Percentiles rank a stretch among this genome's conserved stretches.
phyloP scores from a whole-genome alignment of 1,140 invertebrate species.

The Aplysia californica region DNA sequence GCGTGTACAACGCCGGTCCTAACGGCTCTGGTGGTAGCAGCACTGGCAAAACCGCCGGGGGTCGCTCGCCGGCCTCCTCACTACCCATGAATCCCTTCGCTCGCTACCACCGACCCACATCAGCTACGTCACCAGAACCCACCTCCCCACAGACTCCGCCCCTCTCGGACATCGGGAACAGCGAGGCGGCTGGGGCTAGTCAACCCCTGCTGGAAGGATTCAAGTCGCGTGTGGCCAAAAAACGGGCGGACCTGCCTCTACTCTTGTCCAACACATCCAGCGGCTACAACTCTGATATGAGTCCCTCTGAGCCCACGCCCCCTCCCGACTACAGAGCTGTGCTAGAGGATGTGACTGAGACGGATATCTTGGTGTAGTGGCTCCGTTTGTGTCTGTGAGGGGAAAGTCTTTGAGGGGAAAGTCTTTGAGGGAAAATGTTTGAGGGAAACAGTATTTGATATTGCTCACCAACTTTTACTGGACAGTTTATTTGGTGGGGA shows the following conservation, averaged over 20 bases:
- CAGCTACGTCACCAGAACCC: background rate
- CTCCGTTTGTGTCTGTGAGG: too few relatives aligned
- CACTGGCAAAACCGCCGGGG: too few relatives aligned
- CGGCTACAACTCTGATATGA: constrained; percentile 6
- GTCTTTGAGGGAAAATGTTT: too few relatives aligned
- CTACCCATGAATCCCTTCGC: background rate
- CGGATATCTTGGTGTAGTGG: constrained; percentile 22
- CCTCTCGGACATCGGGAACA: too few relatives aligned
- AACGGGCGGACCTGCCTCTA: too few relatives aligned
- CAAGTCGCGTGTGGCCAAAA: background rate
- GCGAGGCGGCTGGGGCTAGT: too few relatives aligned
- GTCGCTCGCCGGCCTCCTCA: background rate
- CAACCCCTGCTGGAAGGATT: constrained; percentile 6
- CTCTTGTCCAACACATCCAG: constrained; percentile 13
- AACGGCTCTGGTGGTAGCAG: background rate
- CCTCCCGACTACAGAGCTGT: constrained; percentile 17
- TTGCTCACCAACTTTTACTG: too few relatives aligned
- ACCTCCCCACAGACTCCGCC: too few relatives aligned
- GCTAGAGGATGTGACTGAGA: constrained; percentile 14
- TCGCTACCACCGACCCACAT: background rate
- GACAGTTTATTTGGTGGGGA: too few relatives aligned
- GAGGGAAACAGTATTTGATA: too few relatives aligned
- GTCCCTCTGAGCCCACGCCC: constrained; percentile 1
- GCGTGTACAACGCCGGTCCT: background rate
- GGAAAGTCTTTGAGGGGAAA: too few relatives aligned